These are phyloP conservation scores for Neomonachus schauinslandi DNA, from an alignment of 2,113 vertebrate genomes.

Conservation along the genomic window DNA sequence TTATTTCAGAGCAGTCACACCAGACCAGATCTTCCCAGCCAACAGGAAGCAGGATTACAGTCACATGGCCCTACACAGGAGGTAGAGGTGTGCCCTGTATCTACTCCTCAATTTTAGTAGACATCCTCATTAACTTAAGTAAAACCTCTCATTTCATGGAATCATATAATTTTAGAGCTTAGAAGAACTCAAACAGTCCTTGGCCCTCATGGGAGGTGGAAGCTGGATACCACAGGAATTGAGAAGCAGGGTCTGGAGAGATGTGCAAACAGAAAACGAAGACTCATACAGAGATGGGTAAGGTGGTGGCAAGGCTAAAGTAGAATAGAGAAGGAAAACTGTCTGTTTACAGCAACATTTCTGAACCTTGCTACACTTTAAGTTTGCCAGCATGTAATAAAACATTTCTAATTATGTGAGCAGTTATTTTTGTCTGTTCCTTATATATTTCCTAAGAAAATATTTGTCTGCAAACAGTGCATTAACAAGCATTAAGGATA, in stretches of 20 bases:
- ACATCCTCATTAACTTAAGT: slow-evolving; percentile 29
- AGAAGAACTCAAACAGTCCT: background rate
- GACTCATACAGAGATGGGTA: background rate
- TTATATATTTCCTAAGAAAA: slow-evolving; percentile 23
- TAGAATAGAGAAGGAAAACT: background rate
- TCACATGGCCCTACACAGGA: background rate
- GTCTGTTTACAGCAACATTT: background rate
- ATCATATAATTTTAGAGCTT: background rate
- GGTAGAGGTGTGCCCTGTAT: background rate
- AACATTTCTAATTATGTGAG: background rate
- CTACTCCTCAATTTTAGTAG: background rate
- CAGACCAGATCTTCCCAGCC: background rate
- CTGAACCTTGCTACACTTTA: background rate
- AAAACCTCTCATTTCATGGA: slow-evolving; percentile 39
- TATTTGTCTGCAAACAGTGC: background rate
- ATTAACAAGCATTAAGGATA: background rate
- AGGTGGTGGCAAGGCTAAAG: background rate
- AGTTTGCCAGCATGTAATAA: background rate
- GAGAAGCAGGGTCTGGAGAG: background rate
- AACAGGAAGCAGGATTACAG: background rate
- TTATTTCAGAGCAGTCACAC: slow-evolving; percentile 15
- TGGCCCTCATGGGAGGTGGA: background rate
- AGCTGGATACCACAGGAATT: background rate
- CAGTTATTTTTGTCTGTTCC: background rate
- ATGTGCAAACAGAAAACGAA: background rate